Evolutionary conservation across 2,888 invertebrate genomes (phyloP).

Genomic region (Synergus itoensis): DNA sequence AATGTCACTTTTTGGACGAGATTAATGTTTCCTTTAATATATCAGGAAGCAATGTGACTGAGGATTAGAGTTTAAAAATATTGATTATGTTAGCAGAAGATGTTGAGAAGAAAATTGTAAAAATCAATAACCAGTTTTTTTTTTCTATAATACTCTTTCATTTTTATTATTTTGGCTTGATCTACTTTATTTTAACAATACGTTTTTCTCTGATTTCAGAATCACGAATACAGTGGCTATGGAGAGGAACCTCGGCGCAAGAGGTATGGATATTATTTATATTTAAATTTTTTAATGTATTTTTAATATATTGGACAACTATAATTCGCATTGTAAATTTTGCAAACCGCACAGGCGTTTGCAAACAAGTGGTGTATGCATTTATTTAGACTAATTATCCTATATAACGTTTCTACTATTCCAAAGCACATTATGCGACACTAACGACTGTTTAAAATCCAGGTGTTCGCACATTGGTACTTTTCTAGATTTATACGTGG

Average conservation of each 20-base stretch:
- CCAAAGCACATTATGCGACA: conserved; percentile 12
- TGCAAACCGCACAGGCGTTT: background rate
- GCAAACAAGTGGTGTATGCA: background rate
- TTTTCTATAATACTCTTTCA: background rate
- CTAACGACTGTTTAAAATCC: conserved; percentile 20
- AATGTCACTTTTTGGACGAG: conserved; percentile 25
- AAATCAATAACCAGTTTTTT: background rate
- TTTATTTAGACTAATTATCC: conserved; percentile 28
- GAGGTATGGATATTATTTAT: conserved; percentile 65
- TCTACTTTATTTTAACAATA: conserved; percentile 12
- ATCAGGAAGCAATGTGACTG: background rate
- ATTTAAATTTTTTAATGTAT: too few species aligned
- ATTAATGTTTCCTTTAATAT: conserved; percentile 18
- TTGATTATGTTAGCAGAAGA: background rate
- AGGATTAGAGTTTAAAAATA: background rate
- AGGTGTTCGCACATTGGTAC: conserved; percentile 25
- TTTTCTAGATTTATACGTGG: conserved; percentile 25
- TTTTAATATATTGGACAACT: too few species aligned
- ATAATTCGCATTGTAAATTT: background rate
- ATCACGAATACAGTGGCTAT: conserved; percentile 77
- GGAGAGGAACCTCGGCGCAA: conserved; percentile 77
- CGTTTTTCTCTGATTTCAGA: conserved; percentile 67
- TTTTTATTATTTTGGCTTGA: background rate
- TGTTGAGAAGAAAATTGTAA: background rate
- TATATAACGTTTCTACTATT: conserved; percentile 18